Evolutionary conservation across 2,797 vertebrate genomes (phyloP).

Genomic region (Sebastes ruberrimus): DNA sequence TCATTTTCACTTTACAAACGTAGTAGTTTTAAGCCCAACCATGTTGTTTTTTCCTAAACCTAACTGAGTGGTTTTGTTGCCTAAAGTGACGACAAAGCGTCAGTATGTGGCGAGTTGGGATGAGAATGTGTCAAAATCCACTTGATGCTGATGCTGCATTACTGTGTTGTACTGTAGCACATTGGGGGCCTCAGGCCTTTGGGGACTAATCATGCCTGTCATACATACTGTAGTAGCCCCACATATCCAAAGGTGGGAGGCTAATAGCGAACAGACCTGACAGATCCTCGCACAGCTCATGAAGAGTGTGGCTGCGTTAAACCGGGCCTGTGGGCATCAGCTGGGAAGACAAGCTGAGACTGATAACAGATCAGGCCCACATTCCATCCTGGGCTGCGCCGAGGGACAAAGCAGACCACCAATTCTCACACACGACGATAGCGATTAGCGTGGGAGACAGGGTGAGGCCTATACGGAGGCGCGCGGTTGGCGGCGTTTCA

Average conservation of each 20-base stretch:
- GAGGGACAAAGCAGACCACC: constrained; percentile 59
- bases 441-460: constrained; percentile 41
- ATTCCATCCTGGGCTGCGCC: constrained; percentile 46
- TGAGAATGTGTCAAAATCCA: neutral
- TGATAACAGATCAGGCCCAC: constrained; percentile 64
- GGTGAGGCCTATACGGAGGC: constrained; percentile 40
- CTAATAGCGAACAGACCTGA: constrained; percentile 29
- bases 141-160: constrained; percentile 25
- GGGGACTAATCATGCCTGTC: constrained; percentile 31
- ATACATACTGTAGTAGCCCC: constrained; percentile 1
- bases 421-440: constrained; percentile 44
- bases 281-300: constrained; percentile 40
- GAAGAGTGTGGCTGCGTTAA: constrained; percentile 11
- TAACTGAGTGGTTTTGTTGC: no score
- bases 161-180: neutral
- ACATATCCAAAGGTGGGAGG: constrained; percentile 44
- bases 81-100: no score
- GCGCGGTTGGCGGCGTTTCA: constrained; percentile 42
- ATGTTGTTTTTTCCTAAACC: no score
- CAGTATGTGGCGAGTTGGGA: no score
- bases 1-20: no score
- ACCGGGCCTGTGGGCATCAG: constrained; percentile 56
- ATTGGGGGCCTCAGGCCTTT: neutral
- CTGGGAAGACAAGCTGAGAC: constrained; percentile 66
- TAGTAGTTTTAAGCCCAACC: no score